Base-by-base conservation (phyloP, 1,140 invertebrate species). In the Leptonema lineaticorne region DNA sequence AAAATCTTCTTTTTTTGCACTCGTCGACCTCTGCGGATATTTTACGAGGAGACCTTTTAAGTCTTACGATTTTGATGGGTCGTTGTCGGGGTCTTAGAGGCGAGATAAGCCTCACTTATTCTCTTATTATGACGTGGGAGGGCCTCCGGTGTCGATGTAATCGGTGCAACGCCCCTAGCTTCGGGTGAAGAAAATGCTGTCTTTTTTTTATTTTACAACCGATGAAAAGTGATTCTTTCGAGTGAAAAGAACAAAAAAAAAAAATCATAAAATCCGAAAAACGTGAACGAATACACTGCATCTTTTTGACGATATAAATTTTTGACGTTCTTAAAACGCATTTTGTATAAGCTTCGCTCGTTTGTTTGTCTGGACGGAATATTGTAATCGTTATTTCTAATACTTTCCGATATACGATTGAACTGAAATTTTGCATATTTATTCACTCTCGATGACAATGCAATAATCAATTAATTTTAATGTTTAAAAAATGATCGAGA, bases 61-160 rank as follows among this genome's bases (percentile, higher is more conserved):
- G 71, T 72, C 71, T 69, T 69, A 72, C 71, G 71, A 72, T 69
- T 72, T 69, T 72, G 71, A 72, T 72, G 71, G 71, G 71, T 59
- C 71, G 65, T 72, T 72, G 53, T 41, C 71, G 53, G 29, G 70
- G 67, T 63, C 70, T 72, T 72, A 72, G 63, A 67, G 67, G 62
- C 58, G 71, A 72, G 71, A 72, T 72, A 72, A 72, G 71, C 71
- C 63, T 30, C 68, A 67, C 71, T 72, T 72, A 72, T 72, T 69
- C 63, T 65, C 68, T 72, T 72, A 72, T 72, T 72, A 72, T 72
- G 70, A 72, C 63, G 70, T 72, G 70, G 70, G 70, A 72, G 70
- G 70, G 70, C 45, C 58, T 57, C 14, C 58, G 62, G 62, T 72
- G 70, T 72, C 70, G 70, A 69, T 72, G 70, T 71, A 71, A 71